These are phyloP conservation scores for Mustela erminea DNA, from an alignment of 2,797 vertebrate species.

Conservation along the genomic window DNA sequence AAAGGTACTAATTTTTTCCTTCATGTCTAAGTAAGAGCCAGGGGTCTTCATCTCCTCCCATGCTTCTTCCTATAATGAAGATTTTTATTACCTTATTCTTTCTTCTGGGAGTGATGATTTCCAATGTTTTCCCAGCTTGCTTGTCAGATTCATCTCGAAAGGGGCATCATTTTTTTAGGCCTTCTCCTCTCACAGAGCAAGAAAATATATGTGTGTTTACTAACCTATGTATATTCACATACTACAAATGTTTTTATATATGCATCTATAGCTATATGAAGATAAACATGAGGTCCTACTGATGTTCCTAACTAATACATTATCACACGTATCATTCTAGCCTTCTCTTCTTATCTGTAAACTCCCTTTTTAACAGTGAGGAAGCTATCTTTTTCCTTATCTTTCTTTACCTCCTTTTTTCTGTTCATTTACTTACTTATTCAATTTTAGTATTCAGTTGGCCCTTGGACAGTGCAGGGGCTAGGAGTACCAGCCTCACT, in stretches of 20 bases:
- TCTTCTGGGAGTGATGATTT: slow-evolving; percentile 38
- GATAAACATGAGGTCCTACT: not conserved
- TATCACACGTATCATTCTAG: not conserved
- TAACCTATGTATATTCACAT: not conserved
- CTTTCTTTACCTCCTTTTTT: not conserved
- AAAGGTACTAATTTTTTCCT: not conserved
- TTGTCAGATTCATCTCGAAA: not conserved
- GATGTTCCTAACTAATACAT: not conserved
- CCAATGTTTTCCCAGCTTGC: not conserved
- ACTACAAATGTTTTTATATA: slow-evolving; percentile 14
- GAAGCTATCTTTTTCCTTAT: not conserved
- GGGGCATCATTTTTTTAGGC: not conserved
- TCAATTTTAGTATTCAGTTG: not conserved
- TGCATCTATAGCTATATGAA: not conserved
- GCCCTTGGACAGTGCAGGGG: not conserved
- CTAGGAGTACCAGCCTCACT: not conserved
- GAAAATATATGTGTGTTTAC: not conserved
- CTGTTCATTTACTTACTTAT: not conserved
- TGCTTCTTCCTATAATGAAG: not conserved
- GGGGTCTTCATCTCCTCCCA: not conserved
- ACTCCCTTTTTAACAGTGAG: not conserved
- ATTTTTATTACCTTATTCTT: not conserved
- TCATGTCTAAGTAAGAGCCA: not conserved
- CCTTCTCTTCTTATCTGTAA: not conserved
- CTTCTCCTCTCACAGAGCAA: not conserved